Evolutionary conservation across 2,888 invertebrate species (phyloP), one percentile per base, ranked within the genome.

Genomic region (Leptopilina drosophilae): DNA sequence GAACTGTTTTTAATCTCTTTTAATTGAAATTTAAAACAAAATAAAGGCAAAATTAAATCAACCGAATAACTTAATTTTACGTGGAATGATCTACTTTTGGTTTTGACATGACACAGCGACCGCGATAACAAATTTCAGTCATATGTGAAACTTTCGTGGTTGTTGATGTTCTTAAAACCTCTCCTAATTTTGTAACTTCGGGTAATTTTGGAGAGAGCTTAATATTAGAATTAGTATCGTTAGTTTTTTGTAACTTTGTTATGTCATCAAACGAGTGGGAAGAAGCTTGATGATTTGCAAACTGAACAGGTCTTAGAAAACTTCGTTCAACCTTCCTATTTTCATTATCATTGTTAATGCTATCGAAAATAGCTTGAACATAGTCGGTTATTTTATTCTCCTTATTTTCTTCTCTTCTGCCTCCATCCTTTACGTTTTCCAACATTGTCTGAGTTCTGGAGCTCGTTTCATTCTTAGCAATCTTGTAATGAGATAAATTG

Each of bases 101-200:
- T 81, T 86, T 91, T 0, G 90, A 90, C 92, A 97, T 97, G 83
- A 97, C 94, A 91, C 97, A 97, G 88, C 95, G 95, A 14, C 97
- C 97, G 89, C 96, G 94, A 91, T 96, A 97, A 89, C 97, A 97
- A 83, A 97, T 97, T 92, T 97, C 97, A 56, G 97, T 97, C 94
- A 97, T 96, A 85, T 97, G 95, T 14, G 96, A 96, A 65, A 96
- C 93, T 91, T 96, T 96, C 26, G 96, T 96, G 3, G 96, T 96
- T 88, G 95, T 96, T 2, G 96, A 96, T 0, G 97, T 97, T 84
- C 95, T 94, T 9, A 96, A 91, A 7, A 94, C 92, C 80, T 93
- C 93, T 12, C 93, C 92, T 84, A 94, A 92, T 76, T 85, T 85
- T 53, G 83, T 73, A 26, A 73, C 26, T 33, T 33, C 49, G 11